Base-by-base conservation (phyloP, 1,140 invertebrate species). In the Popillia japonica region DNA sequence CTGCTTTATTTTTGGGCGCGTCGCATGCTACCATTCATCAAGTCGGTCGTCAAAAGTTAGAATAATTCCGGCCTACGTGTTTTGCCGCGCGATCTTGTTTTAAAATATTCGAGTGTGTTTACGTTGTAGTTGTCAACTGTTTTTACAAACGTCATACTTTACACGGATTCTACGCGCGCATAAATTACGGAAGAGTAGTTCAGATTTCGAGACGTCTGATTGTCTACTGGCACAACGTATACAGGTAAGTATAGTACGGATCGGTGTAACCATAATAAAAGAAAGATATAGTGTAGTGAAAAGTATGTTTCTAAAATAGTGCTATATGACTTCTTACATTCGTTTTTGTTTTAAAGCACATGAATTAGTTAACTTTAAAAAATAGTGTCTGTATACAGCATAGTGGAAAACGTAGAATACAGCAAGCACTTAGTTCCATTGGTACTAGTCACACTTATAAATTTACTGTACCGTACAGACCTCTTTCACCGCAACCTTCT, bases 1-100 rank as follows among this genome's bases (percentile, higher is more conserved):
- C 75, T 81, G 78, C 80, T 81, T 81, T 81, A 81, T 81, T 81
- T 81, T 77, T 81, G 80, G 80, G 80, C 78, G 79, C 80, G 80
- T 80, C 80, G 80, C 80, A 81, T 80, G 80, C 76, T 72, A 79
- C 79, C 80, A 81, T 81, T 81, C 80, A 81, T 81, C 80, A 81
- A 77, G 79, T 79, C 75, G 75, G 77, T 75, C 79, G 80, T 81
- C 80, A 81, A 80, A 80, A 79, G 79, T 78, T 80, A 77, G 80
- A 81, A 78, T 78, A 77, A 80, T 77, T 81, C 78, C 80, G 78
- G 27, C 80, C 80, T 76, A 80, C 80, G 77, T 74, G 72, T 42
- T 40, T 77, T 68, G 61, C 76, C 72, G 40, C 72, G 40, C 61
- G 59, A 78, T 72, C 40, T 72, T 72, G 68, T 72, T 72, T 72